Evolutionary conservation across 1,140 invertebrate species (phyloP), one percentile per base, ranked within the genome.

Genomic region (Melanaphis sacchari): DNA sequence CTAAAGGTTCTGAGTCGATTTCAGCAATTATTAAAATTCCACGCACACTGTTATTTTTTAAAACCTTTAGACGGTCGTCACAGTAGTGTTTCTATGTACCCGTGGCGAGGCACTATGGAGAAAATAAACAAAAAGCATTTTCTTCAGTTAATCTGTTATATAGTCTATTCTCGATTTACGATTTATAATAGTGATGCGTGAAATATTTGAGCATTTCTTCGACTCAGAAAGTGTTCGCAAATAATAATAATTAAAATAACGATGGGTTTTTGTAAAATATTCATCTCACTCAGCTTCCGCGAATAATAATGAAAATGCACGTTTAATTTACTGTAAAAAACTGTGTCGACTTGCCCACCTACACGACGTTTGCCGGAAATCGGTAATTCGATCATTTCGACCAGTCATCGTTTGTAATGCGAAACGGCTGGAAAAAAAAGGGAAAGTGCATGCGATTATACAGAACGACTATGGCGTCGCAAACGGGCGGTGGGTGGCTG

Each of bases 361-460:
- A 76, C 59, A n/a, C 59, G 59, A 76, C 38, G 40, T 84, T 84
- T 84, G 22, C 82, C 85, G 87, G 87, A 89, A 89, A 54, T 54
- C n/a, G 21, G 46, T 54, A 89, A 89, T 89, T 89, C 87, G 46
- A 89, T 89, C 46, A 89, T 52, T 54, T 52, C 87, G 21, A 54
- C n/a, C 3, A 52, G 43, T 52, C 87, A 89, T 38, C 46, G 87
- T 52, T 36, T 54, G 46, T 89, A 36, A 89, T 54, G 36, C 24
- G 87, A 89, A 89, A 89, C 87, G 36, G 87, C n/a, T 49, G 87
- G 87, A 36, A 89, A 89, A 49, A 88, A 89, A 89, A 89, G 87
- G 87, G 87, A 89, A 89, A 89, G 87, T 54, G 87, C 46, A 24
- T 21, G 85, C 43, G 43, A 87, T 87, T 87, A 87, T 38, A n/a